phyloP scores from a whole-genome alignment of 2,113 vertebrate genomes.

The Barbus barbus region DNA sequence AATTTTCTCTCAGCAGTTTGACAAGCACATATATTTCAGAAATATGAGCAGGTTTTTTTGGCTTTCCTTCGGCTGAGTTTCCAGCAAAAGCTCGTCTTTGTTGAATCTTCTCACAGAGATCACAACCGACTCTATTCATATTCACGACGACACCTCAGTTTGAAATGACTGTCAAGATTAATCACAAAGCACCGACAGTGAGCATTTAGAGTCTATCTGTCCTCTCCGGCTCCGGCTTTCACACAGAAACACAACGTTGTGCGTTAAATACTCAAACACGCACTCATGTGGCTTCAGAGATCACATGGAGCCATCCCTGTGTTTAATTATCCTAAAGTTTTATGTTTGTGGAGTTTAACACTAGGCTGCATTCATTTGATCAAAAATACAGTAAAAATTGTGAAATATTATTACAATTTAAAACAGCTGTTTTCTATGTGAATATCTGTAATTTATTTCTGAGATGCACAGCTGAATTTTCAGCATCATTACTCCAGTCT shows the following conservation, averaged over 20 bases:
- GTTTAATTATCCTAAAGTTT: neutral
- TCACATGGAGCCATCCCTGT: neutral
- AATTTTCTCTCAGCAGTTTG: neutral
- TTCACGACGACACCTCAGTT: conserved; percentile 15
- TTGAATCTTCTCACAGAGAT: neutral
- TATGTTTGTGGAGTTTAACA: neutral
- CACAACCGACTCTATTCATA: neutral
- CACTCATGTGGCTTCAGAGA: neutral
- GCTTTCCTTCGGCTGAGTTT: neutral
- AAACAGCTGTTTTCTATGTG: neutral
- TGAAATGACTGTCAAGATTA: conserved; percentile 31
- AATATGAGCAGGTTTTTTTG: neutral
- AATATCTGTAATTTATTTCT: neutral
- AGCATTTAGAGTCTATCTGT: conserved; percentile 12
- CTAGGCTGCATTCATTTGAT: neutral
- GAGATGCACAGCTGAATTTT: neutral
- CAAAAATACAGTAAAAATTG: neutral
- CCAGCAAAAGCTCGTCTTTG: neutral
- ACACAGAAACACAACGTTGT: neutral
- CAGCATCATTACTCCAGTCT: neutral
- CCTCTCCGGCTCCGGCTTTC: neutral
- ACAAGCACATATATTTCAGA: neutral
- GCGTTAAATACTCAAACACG: neutral
- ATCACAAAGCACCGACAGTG: conserved; percentile 1
- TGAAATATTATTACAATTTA: neutral